Evolutionary conservation across 2,888 invertebrate species (phyloP).

Genomic region (Drosophila imparisetae): DNA sequence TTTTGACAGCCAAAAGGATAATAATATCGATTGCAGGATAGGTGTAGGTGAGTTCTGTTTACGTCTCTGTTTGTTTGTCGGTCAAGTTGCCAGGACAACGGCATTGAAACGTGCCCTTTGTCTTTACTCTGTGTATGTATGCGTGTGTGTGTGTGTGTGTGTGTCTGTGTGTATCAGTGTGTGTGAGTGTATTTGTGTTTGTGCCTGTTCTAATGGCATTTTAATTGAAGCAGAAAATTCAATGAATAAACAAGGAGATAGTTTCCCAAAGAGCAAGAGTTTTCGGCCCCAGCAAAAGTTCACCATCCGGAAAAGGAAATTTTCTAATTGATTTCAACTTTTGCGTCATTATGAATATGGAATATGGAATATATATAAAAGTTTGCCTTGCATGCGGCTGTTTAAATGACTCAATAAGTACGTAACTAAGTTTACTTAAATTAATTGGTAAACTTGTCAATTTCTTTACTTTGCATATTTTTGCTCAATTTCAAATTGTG

Average conservation of each 20-base stretch:
- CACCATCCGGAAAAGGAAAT: conserved; percentile 42
- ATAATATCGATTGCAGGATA: conserved; percentile 67
- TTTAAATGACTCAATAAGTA: conserved; percentile 10
- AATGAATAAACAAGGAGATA: conserved; percentile 73
- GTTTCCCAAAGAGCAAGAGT: conserved; percentile 45
- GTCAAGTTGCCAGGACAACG: conserved; percentile 70
- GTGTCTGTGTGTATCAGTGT: conserved; percentile 1
- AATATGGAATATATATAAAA: conserved; percentile 30
- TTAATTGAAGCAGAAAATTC: conserved; percentile 74
- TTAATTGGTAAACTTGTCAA: background rate
- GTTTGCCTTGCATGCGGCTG: conserved; percentile 15
- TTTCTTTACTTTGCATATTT: background rate
- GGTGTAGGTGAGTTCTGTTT: conserved; percentile 45
- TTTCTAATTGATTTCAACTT: conserved; percentile 63
- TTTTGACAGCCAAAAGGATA: conserved; percentile 73
- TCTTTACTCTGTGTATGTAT: conserved; percentile 8
- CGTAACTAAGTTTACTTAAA: background rate
- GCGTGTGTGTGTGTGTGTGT: background rate
- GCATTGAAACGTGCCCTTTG: conserved; percentile 56
- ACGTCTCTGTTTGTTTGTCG: conserved; percentile 52
- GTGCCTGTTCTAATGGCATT: conserved; percentile 65
- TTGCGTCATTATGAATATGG: conserved; percentile 36
- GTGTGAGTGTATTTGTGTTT: conserved; percentile 8
- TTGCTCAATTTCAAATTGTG: background rate
- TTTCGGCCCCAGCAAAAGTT: conserved; percentile 31